Evolutionary conservation across 2,888 invertebrate species (phyloP), one percentile per base, ranked within the genome.

Genomic region (Lithophane leautieri): DNA sequence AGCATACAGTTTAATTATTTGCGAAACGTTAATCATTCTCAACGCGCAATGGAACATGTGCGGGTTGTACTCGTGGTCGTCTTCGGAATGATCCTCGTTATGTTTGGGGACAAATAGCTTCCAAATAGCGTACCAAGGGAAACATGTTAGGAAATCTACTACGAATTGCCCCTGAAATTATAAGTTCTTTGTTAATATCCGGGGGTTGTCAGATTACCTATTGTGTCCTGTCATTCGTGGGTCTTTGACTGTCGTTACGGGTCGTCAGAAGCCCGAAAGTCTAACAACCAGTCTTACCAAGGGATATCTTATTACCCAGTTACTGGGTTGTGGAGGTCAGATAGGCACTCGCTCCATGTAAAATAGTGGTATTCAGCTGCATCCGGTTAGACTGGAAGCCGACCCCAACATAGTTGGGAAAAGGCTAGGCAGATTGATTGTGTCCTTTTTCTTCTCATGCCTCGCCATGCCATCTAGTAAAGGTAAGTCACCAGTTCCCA

Each of bases 111-210:
- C 88, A 60, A 95, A 90, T 14, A 94, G 56, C 72, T 89, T 91
- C 91, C 93, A 93, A 9, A 95, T 2, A 0, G 92, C 89, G 74
- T 96, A 96, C 96, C 97, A 97, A 4, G 97, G 97, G 58, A 97
- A 95, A 83, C 95, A 95, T 14, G 95, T 94, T 3, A 97, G 40
- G 2, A 97, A 90, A 85, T 97, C 97, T 14, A 96, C 70, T 28
- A 93, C 62, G 80, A 97, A 97, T 60, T 94, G 90, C 12, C 95
- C 93, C 94, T 96, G 88, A 68, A 93, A 93, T 70, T 62, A 50
- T 34, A 19, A 73, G 28, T 40, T 3, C 8, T 47, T 25, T 75
- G 22, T 62, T 73, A 54, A 42, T 66, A 40, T 56, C 16, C 34
- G 6, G 9, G 22, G 2, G 16, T 8, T 60, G 14, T 42, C 2